These are phyloP conservation scores for Halocynthia aurantium DNA, from an alignment of 23 tunicate species.

Conservation along the genomic window DNA sequence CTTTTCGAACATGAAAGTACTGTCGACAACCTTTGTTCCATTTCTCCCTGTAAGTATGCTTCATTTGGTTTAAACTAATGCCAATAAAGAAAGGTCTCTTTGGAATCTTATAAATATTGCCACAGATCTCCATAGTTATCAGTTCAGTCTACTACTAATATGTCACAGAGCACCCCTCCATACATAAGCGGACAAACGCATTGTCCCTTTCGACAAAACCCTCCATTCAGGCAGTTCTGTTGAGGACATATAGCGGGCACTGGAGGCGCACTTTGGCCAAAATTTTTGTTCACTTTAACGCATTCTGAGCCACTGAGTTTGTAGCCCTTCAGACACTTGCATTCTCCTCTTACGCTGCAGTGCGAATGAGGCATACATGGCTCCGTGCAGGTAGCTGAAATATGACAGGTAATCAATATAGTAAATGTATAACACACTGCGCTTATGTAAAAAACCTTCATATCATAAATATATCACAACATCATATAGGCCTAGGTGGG, in stretches of 20 bases:
- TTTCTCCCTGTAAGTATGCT: too few relatives aligned
- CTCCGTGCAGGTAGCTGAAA: slow-evolving; percentile 24
- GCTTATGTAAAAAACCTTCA: too few relatives aligned
- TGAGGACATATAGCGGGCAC: slow-evolving; percentile 1
- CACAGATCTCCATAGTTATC: too few relatives aligned
- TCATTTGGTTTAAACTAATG: too few relatives aligned
- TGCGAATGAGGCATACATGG: slow-evolving; percentile 53
- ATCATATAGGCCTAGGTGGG: too few relatives aligned
- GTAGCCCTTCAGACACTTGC: slow-evolving; percentile 51
- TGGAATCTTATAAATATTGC: too few relatives aligned
- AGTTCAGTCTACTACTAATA: too few relatives aligned
- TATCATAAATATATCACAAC: too few relatives aligned
- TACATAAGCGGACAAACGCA: slow-evolving; percentile 40
- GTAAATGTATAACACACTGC: too few relatives aligned
- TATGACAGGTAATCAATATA: neutral
- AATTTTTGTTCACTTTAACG: neutral
- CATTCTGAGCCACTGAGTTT: slow-evolving; percentile 27
- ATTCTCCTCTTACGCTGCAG: slow-evolving; percentile 47
- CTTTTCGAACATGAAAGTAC: too few relatives aligned
- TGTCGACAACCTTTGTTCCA: too few relatives aligned
- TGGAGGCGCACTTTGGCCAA: neutral
- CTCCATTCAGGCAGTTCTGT: slow-evolving; percentile 49
- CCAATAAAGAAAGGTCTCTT: too few relatives aligned
- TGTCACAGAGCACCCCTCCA: slow-evolving; percentile 27
- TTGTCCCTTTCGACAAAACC: slow-evolving; percentile 37